Conservation (phyloP, 1,140 invertebrate species). For the Drosophila hydei region DNA sequence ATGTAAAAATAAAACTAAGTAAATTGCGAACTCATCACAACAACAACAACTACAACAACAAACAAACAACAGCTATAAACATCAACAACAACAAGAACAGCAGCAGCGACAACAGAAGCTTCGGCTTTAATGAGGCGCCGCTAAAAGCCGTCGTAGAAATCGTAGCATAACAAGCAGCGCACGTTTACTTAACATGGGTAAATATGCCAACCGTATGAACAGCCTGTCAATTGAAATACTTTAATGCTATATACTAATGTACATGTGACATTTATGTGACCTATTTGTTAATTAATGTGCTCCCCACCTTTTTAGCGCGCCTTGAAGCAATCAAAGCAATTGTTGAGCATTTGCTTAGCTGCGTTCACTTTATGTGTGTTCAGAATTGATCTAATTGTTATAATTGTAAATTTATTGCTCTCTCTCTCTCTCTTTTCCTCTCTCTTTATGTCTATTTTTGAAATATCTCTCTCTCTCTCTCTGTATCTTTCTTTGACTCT, state of each 20-base stretch:
- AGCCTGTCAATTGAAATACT: not conserved
- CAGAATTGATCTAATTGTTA: conserved; percentile 28
- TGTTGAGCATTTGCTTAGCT: conserved; percentile 13
- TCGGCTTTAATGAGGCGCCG: conserved; percentile 51
- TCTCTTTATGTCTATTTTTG: conserved; percentile 48
- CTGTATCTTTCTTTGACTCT: conserved; percentile 9
- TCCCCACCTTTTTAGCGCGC: conserved; percentile 53
- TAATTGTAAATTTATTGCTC: conserved; percentile 45
- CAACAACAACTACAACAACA: conserved; percentile 49
- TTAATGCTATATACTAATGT: not conserved
- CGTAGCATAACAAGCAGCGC: conserved; percentile 73
- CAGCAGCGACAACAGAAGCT: conserved; percentile 43
- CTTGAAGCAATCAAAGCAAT: conserved; percentile 32
- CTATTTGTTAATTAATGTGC: conserved; percentile 47
- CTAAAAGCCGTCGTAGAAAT: conserved; percentile 56
- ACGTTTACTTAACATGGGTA: conserved; percentile 82
- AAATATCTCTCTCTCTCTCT: conserved; percentile 14
- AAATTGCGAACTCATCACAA: conserved; percentile 23
- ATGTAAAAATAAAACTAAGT: conserved; percentile 36
- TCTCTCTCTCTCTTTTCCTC: conserved; percentile 28
- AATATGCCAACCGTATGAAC: conserved; percentile 60
- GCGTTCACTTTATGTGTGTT: conserved; percentile 46
- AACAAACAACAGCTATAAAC: conserved; percentile 46
- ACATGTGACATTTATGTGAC: conserved; percentile 22
- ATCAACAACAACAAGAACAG: conserved; percentile 49